Base-by-base conservation (phyloP, 2,888 invertebrate species). In the Cheilosia vulpina region DNA sequence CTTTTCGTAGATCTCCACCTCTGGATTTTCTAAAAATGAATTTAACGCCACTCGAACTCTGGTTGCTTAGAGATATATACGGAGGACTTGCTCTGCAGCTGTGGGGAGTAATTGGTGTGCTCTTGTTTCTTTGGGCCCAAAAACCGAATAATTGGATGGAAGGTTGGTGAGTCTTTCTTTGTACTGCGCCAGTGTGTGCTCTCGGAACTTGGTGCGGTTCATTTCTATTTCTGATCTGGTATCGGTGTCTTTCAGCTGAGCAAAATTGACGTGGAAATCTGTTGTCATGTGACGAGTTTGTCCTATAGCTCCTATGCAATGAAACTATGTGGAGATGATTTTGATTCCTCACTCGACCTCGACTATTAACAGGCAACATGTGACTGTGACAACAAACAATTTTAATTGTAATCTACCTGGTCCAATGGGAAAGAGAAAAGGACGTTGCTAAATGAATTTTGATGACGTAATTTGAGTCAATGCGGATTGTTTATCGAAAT, bases 141-240 rank as follows among this genome's bases (percentile, higher is more conserved):
- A 85, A 85, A 72, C 62, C 85, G 85, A 81, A 62, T 85, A 85
- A 85, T 85, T 85, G 85, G 85, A 85, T 81, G n/a, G 71, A 75
- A 76, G 66, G 75, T 38, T 58, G 65, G 52, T 17, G 55, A 68
- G 55, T 68, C 75, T 68, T 43, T 43, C 43, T 60, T 41, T 69
- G 41, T n/a, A 1, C 19, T 47, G n/a, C n/a, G 27, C 27, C 27
- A 45, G 11, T 43, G 63, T 43, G 63, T 27, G 34, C 53, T 75
- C 60, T 65, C 50, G 52, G 63, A 2, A 31, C 31, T 31, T 9
- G 31, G 31, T 31, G 27, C 2, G 2, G 31, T 69, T 60, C 66
- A n/a, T 77, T 53, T 71, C 65, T 53, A 47, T 77, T 75, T 65
- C 47, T 41, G 41, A 27, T 27, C 68, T 45, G 31, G 52, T 38